A percentile compares a stretch with the other conserved stretches of the same genome.
Conservation (phyloP, 1,140 invertebrate genomes). For the Macrobrachium rosenbergii region DNA sequence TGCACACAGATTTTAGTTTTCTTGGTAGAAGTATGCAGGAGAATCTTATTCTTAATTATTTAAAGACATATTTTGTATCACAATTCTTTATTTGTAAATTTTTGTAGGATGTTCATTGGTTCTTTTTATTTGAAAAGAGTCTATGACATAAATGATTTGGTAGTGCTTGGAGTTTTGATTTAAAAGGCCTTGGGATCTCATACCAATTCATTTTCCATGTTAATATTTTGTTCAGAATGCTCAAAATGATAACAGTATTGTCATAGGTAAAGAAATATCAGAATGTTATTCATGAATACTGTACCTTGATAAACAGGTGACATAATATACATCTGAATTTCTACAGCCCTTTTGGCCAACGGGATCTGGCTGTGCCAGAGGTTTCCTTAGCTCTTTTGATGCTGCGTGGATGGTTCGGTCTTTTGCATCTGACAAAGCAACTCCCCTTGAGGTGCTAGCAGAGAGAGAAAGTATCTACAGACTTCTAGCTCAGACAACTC, state of each 20-base stretch:
- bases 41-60: no score
- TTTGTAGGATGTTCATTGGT: no score
- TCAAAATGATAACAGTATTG: background rate
- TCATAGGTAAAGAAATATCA: background rate
- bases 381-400: constrained; percentile 96
- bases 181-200: background rate
- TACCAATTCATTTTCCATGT: background rate
- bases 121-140: no score
- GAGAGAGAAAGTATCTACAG: constrained; percentile 96
- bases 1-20: constrained; percentile 9
- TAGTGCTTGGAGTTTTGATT: no score
- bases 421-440: constrained; percentile 80
- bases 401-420: constrained; percentile 94
- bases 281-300: no score
- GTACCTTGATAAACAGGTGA: no score
- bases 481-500: constrained; percentile 92
- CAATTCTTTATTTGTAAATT: no score
- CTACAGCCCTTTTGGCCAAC: constrained; percentile 97
- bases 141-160: no score
- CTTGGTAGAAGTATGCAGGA: no score
- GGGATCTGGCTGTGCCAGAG: constrained; percentile 96
- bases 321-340: background rate
- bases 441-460: constrained; percentile 87
- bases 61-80: no score
- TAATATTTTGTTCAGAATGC: background rate